phyloP scores from a whole-genome alignment of 1,140 invertebrate species.

The Drosophila sulfurigaster region DNA sequence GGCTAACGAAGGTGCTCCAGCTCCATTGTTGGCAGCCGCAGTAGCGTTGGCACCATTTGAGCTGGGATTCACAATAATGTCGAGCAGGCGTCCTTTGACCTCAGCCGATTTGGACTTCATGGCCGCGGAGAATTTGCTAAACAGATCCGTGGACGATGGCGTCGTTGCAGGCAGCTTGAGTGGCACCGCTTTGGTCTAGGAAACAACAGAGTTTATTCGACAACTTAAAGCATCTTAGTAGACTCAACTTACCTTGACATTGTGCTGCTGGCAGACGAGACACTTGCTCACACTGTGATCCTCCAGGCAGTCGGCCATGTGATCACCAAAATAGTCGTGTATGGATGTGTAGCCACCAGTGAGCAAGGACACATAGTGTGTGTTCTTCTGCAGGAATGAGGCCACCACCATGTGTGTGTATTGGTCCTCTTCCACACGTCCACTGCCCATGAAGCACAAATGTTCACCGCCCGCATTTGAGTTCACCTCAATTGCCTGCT shows the following conservation, averaged over 20 bases:
- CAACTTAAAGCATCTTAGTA: neutral
- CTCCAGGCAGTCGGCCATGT: conserved; percentile 91
- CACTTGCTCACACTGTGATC: conserved; percentile 93
- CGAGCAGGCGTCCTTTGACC: conserved; percentile 96
- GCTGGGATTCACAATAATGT: conserved; percentile 96
- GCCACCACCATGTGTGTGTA: conserved; percentile 99
- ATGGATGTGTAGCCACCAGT: conserved; percentile 96
- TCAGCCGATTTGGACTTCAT: conserved; percentile 96
- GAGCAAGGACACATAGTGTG: conserved; percentile 96
- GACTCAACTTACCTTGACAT: conserved; percentile 52
- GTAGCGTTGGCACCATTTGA: conserved; percentile 48
- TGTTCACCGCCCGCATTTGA: conserved; percentile 97
- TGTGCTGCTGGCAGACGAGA: conserved; percentile 89
- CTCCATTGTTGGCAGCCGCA: conserved; percentile 46
- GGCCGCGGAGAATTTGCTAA: conserved; percentile 91
- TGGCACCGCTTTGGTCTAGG: conserved; percentile 50
- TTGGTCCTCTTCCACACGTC: conserved; percentile 97
- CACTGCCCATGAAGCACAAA: conserved; percentile 98
- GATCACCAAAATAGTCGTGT: conserved; percentile 93
- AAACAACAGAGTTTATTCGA: neutral
- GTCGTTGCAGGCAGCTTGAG: conserved; percentile 63
- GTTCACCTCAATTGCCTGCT: conserved; percentile 94
- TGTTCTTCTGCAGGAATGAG: conserved; percentile 97
- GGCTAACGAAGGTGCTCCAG: conserved; percentile 74
- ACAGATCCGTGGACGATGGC: conserved; percentile 88